Base-by-base conservation (phyloP, 2,113 vertebrate genomes). In the Triplophysa rosa region DNA sequence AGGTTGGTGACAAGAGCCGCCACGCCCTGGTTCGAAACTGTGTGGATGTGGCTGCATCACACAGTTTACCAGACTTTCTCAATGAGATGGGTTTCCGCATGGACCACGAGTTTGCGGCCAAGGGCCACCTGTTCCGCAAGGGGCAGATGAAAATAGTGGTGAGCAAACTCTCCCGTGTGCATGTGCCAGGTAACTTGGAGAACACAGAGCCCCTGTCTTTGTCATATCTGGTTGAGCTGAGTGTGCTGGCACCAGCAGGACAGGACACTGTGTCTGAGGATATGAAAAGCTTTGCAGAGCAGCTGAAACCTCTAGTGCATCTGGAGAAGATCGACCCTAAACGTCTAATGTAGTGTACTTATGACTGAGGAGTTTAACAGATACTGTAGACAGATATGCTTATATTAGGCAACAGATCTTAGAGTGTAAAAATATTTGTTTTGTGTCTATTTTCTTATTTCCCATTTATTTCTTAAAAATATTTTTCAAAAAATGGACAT, bases 31-130 rank as follows among this genome's bases (percentile, higher is more conserved):
- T 98, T 12, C 94, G 97, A 21, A 98, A 97, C 89, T 99, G 96
- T 0, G 96, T 99, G 6, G 98, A 99, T 64, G 97, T 99, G 33
- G 93, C 95, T 0, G 95, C 96, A 0, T 98, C 97, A 0, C 97
- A 99, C 83, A 97, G 94, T 89, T 90, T 99, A 80, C 96, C 95
- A 0, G 97, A 99, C 47, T 98, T 99, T 72, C 92, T 99, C 40
- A 93, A 95, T 71, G 97, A 99, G 87, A 99, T 99, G 97, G 98
- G 97, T 16, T 99, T 99, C 89, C 95, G 96, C 77, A 96, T 98
- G 96, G 98, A 99, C 91, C 96, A 99, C 0, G 98, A 99, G 86
- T 99, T 98, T 74, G 94, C 98, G 11, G 94, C 96, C 77, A 95
- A 94, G 23, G 98, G 98, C 0, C 96, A 98, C 49, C 86, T 99